Percentiles rank a stretch among this genome's conserved stretches.
phyloP scores from a whole-genome alignment of 2,888 invertebrate species.

The Limnephilus rhombicus region DNA sequence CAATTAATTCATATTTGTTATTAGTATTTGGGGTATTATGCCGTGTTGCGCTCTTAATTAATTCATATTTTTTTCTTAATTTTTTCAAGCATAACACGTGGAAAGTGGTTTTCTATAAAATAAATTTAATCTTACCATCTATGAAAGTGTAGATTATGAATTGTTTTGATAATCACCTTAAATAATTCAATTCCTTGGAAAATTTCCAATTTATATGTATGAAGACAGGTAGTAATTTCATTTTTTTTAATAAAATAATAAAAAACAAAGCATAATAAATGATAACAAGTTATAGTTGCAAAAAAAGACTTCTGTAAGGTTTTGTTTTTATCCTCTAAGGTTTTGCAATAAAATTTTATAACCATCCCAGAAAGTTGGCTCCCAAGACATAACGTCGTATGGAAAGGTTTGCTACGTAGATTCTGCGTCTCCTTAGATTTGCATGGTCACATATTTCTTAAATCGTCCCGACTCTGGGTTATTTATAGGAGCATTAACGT shows the following conservation, averaged over 20 bases:
- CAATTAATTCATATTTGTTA: too few species aligned
- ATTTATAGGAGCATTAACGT: conserved; percentile 63
- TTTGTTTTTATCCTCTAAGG: neutral
- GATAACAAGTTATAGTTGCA: neutral
- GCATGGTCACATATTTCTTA: conserved; percentile 59
- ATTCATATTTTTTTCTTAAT: too few species aligned
- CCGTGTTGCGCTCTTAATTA: too few species aligned
- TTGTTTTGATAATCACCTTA: too few species aligned
- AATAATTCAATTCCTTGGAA: too few species aligned
- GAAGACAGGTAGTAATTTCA: too few species aligned
- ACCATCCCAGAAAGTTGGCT: neutral
- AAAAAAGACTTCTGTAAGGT: neutral
- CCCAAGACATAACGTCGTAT: neutral
- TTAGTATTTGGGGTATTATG: too few species aligned
- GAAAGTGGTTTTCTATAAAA: too few species aligned
- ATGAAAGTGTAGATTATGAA: too few species aligned
- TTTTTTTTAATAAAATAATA: neutral
- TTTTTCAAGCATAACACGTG: too few species aligned
- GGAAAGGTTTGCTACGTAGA: neutral
- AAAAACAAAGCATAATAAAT: neutral
- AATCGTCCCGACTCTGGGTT: conserved; percentile 57
- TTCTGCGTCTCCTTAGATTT: conserved; percentile 31
- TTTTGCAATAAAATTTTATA: conserved; percentile 17
- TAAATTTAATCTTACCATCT: too few species aligned
- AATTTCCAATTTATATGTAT: too few species aligned